A percentile compares a stretch with the other conserved stretches of the same genome.
phyloP scores from a whole-genome alignment of 2,113 vertebrate species.

The Nerophis ophidion region DNA sequence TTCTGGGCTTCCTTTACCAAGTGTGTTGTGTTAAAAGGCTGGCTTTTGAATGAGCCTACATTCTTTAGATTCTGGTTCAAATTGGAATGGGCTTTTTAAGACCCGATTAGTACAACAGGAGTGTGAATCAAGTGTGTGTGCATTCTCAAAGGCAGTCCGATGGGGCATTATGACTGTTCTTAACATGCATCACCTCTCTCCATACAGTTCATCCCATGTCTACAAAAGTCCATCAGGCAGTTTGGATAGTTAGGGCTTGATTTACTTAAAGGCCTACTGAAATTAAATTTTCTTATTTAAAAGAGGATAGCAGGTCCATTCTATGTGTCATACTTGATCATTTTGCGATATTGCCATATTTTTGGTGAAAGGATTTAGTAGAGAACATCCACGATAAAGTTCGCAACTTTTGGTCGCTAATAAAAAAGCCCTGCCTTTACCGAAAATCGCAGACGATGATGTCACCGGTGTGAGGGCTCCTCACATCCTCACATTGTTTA shows the following conservation, averaged over 20 bases:
- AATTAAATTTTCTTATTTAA: no score
- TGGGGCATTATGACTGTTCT: constrained; percentile 60
- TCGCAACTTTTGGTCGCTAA: no score
- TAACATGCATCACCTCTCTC: constrained; percentile 34
- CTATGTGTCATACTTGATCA: no score
- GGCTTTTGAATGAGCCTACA: constrained; percentile 71
- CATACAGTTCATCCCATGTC: background rate
- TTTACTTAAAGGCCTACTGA: no score
- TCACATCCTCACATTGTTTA: no score
- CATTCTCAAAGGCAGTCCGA: constrained; percentile 66
- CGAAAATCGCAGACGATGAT: no score
- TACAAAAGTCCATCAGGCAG: background rate
- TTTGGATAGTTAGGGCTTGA: background rate
- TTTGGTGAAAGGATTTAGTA: no score
- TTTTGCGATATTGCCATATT: no score
- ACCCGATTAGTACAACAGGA: constrained; percentile 70
- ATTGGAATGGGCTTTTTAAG: constrained; percentile 66
- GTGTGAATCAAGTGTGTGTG: constrained; percentile 55
- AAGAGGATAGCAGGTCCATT: no score
- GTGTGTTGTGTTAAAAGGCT: constrained; percentile 48
- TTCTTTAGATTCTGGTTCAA: constrained; percentile 77
- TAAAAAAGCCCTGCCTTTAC: no score
- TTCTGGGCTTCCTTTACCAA: constrained; percentile 20
- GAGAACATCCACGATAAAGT: no score
- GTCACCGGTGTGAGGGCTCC: no score